Conservation (phyloP, 2,797 vertebrate species). For the Percopsis omiscomaycus region DNA sequence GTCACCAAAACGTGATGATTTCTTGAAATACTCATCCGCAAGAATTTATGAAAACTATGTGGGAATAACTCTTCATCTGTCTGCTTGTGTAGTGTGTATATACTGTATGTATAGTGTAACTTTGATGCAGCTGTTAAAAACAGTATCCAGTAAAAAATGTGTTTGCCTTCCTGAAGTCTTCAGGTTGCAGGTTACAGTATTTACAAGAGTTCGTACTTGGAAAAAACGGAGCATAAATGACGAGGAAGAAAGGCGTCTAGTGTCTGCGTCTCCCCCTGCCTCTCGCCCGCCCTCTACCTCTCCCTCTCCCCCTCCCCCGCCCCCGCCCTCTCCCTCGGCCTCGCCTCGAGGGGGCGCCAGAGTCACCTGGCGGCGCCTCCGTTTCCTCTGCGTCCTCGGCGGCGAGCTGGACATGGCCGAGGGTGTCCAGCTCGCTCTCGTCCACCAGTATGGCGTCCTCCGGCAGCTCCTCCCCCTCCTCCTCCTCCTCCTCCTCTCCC, state of each 20-base stretch:
- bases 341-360: conserved; percentile 17
- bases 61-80: neutral
- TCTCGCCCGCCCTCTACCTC: conserved; percentile 25
- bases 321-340: conserved; percentile 35
- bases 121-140: too few relatives aligned
- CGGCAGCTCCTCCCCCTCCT: conserved; percentile 30
- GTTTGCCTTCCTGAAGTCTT: too few relatives aligned
- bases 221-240: neutral
- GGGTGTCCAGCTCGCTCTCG: conserved; percentile 53
- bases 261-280: conserved; percentile 22
- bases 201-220: conserved; percentile 6
- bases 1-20: too few relatives aligned
- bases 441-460: conserved; percentile 55
- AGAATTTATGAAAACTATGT: too few relatives aligned
- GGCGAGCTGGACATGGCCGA: conserved; percentile 40
- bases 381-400: conserved; percentile 37
- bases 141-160: too few relatives aligned
- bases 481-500: conserved; percentile 20
- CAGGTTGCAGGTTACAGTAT: neutral
- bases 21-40: too few relatives aligned
- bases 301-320: conserved; percentile 44
- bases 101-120: neutral
- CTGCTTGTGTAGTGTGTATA: neutral
- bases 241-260: neutral
- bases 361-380: neutral